Conservation (phyloP, 2,113 vertebrate species). For the Engraulis encrasicolus region DNA sequence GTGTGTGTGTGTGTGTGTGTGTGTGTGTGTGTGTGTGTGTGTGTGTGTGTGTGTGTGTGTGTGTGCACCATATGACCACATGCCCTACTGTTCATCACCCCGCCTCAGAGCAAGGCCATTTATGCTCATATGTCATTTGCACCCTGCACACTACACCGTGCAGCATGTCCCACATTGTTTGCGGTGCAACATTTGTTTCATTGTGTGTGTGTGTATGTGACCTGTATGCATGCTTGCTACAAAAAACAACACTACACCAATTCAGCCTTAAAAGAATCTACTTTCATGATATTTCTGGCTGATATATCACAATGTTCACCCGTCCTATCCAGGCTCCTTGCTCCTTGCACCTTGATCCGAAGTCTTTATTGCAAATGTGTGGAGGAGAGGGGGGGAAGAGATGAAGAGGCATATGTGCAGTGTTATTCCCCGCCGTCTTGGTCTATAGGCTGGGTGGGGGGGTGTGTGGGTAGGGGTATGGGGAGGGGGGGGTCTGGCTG, state of each 20-base stretch:
- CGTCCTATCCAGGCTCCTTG: slow-evolving; percentile 1
- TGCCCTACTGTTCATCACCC: background rate
- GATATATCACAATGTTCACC: background rate
- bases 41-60: background rate
- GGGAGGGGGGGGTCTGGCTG: too few relatives aligned
- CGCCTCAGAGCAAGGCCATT: background rate
- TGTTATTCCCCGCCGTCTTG: slow-evolving; percentile 29
- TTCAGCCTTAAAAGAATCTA: slow-evolving; percentile 5
- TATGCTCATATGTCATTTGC: slow-evolving; percentile 2
- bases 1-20: background rate
- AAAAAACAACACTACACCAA: background rate
- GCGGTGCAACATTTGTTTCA: background rate
- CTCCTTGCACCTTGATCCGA: slow-evolving; percentile 11
- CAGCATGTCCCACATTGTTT: background rate
- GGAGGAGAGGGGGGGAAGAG: background rate
- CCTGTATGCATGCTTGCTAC: background rate
- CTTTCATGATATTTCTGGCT: slow-evolving; percentile 5
- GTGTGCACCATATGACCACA: background rate
- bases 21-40: background rate
- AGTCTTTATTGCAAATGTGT: slow-evolving; percentile 18
- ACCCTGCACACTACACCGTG: background rate
- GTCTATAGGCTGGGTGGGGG: slow-evolving; percentile 59
- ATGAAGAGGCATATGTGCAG: slow-evolving; percentile 1
- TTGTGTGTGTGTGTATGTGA: too few relatives aligned
- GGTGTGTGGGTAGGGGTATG: too few relatives aligned